Conservation (phyloP, 2,797 vertebrate species). For the Helostoma temminkii region DNA sequence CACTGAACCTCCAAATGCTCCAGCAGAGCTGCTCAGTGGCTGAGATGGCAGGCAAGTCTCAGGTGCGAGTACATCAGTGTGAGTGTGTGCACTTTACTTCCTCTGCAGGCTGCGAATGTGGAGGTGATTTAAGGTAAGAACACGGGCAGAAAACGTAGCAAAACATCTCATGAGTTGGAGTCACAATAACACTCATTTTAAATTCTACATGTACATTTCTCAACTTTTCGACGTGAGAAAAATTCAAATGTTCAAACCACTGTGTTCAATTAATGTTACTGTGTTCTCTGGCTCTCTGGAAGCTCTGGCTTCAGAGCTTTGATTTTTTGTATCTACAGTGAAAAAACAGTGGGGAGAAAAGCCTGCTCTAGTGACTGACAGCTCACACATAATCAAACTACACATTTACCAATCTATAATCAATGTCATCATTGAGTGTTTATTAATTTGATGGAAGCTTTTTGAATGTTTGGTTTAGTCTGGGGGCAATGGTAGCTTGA, state of each 20-base stretch:
- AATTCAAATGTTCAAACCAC: constrained; percentile 4
- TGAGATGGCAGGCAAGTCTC: constrained; percentile 41
- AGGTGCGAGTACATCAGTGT: constrained; percentile 26
- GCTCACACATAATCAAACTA: constrained; percentile 57
- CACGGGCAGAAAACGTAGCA: constrained; percentile 4
- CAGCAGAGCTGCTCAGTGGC: constrained; percentile 58
- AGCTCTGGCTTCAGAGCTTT: constrained; percentile 34
- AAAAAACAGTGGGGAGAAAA: constrained; percentile 50
- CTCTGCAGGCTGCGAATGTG: constrained; percentile 14
- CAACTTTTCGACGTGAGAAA: not conserved
- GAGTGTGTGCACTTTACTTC: constrained; percentile 11
- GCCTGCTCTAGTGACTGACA: constrained; percentile 55
- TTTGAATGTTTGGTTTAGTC: constrained; percentile 8
- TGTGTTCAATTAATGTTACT: constrained; percentile 19
- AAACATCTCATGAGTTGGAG: constrained; percentile 13
- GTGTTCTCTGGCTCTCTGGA: constrained; percentile 18
- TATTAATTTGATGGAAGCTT: constrained; percentile 40
- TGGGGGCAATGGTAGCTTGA: constrained; percentile 13
- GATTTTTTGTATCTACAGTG: constrained; percentile 26
- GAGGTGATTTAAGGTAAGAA: constrained; percentile 10
- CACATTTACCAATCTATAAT: constrained; percentile 50
- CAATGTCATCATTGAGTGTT: constrained; percentile 35
- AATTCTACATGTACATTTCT: constrained; percentile 3
- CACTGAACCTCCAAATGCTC: constrained; percentile 71
- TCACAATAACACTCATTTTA: constrained; percentile 11